Percentiles rank a stretch among this genome's conserved stretches.
These are phyloP conservation scores for Tyrannus savana DNA, from an alignment of 2,113 vertebrate species.

Conservation along the genomic window DNA sequence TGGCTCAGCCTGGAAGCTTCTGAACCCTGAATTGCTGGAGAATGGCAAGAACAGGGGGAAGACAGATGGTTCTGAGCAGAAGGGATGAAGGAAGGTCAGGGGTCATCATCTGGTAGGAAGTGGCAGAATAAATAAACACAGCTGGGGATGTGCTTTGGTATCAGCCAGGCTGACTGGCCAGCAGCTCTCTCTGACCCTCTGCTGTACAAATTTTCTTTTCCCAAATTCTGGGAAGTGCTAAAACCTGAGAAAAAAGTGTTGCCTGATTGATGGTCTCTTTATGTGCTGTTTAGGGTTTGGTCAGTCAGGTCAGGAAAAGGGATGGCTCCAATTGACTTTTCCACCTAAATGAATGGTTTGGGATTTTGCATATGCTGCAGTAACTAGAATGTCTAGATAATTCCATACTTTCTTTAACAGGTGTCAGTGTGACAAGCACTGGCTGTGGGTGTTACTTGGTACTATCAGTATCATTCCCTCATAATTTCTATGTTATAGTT, in stretches of 20 bases:
- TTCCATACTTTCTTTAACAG: not conserved
- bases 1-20: not conserved
- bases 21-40: not conserved
- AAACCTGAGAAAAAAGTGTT: not conserved
- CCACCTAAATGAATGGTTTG: not conserved
- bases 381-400: not conserved
- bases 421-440: not conserved
- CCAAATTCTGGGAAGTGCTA: not conserved
- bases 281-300: not conserved
- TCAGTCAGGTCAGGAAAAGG: not conserved
- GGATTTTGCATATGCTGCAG: not conserved
- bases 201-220: not conserved
- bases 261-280: not conserved
- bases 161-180: not conserved
- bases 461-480: not conserved
- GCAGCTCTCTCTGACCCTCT: not conserved
- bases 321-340: rapidly evolving
- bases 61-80: not conserved
- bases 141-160: not conserved
- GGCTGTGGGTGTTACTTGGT: not conserved
- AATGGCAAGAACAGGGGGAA: not conserved
- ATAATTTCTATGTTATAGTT: not conserved
- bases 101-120: not conserved
- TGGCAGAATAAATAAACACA: not conserved
- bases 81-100: not conserved